Evolutionary conservation across 2,888 invertebrate species (phyloP).

Genomic region (Saturnia pavonia): DNA sequence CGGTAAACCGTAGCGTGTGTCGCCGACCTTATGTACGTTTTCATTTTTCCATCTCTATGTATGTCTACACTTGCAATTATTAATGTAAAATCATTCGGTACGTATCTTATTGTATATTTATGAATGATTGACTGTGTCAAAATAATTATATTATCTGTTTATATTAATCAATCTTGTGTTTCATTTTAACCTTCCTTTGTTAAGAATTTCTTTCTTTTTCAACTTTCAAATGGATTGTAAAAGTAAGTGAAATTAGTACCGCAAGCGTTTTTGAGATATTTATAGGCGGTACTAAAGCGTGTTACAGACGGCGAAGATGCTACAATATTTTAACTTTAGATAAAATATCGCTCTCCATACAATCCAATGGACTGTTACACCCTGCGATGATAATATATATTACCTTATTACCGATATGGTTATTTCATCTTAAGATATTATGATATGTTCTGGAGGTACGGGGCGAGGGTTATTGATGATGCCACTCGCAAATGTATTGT

Average conservation of each 20-base stretch:
- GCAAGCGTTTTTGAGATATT: neutral
- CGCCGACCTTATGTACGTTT: too few species aligned
- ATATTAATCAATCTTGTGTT: slow-evolving; percentile 55
- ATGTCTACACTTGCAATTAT: neutral
- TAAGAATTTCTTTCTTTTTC: neutral
- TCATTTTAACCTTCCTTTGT: slow-evolving; percentile 42
- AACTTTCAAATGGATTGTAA: slow-evolving; percentile 6
- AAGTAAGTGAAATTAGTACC: neutral
- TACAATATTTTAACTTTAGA: too few species aligned
- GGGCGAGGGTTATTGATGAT: too few species aligned
- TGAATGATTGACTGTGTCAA: slow-evolving; percentile 78
- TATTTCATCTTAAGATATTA: too few species aligned
- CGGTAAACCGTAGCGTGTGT: too few species aligned
- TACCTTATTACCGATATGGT: too few species aligned
- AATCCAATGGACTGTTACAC: too few species aligned
- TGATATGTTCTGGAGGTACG: too few species aligned
- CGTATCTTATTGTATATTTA: slow-evolving; percentile 51
- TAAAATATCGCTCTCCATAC: too few species aligned
- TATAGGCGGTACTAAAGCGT: neutral
- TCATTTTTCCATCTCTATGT: neutral
- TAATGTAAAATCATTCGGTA: slow-evolving; percentile 58
- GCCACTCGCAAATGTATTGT: too few species aligned
- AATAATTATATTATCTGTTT: slow-evolving; percentile 76
- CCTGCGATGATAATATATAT: too few species aligned
- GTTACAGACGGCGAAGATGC: too few species aligned